Percentiles rank a stretch among this genome's conserved stretches.
Evolutionary conservation across 2,113 vertebrate species (phyloP).

Genomic region (Alces alces): DNA sequence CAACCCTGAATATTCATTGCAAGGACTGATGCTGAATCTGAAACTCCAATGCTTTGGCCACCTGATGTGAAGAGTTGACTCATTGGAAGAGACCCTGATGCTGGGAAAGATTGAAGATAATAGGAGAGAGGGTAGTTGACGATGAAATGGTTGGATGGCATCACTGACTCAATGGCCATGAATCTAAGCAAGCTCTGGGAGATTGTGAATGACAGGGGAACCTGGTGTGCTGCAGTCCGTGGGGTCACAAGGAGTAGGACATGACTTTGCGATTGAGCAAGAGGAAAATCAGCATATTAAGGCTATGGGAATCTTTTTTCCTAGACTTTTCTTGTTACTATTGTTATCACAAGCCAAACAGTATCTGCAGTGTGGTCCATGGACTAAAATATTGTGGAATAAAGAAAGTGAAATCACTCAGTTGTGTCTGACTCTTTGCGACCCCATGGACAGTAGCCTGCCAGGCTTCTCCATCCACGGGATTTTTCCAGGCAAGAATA

Average conservation of each 20-base stretch:
- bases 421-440: not conserved
- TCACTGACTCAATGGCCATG: not conserved
- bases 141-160: not conserved
- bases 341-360: not conserved
- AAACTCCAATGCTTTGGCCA: not conserved
- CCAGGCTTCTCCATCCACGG: not conserved
- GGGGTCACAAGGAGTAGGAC: fast-evolving
- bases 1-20: not conserved
- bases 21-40: not conserved
- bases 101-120: not conserved
- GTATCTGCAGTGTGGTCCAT: not conserved
- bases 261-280: not conserved
- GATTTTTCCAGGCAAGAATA: not conserved
- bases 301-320: not conserved
- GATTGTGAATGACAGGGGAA: not conserved
- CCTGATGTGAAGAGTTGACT: not conserved
- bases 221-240: not conserved
- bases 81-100: not conserved
- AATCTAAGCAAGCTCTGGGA: not conserved
- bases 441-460: not conserved
- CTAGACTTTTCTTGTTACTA: not conserved
- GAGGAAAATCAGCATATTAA: not conserved
- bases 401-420: not conserved
- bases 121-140: fast-evolving
- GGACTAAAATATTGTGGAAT: not conserved